Base-by-base conservation (phyloP, 2,888 invertebrate species). In the Homarus gammarus region DNA sequence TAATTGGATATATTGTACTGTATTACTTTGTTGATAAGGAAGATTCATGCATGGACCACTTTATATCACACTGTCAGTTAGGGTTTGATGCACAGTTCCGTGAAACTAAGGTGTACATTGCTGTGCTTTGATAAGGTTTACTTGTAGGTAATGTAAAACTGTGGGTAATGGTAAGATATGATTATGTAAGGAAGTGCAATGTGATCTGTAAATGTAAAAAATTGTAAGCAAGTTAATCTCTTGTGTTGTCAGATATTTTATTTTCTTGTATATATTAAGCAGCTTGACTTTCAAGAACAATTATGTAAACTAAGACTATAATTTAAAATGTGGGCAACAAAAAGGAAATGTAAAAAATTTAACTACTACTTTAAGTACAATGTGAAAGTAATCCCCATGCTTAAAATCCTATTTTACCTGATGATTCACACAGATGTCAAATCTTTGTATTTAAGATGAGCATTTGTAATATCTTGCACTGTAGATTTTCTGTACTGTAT, bases 251-350 rank as follows among this genome's bases (percentile, higher is more conserved):
- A 75, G 18, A 49, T 22, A 44, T 75, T 75, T 27, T 73, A 22
- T 73, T 73, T 73, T 73, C n/a, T 40, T 44, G 75, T 75, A 75
- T 49, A 75, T 44, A 75, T 75, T 33, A 70, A n/a, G n/a, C n/a
- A 70, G 36, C 70, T 70, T 70, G 44, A 44, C 44, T 44, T 40
- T 40, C 44, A 75, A 44, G 44, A 75, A 27, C 27, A 27, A 44
- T 27, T 73, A 15, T 73, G 70, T 70, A 70, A 70, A 36, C 44
- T 40, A 75, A 75, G 40, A n/a, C 44, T 44, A 44, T 40, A 40
- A 49, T 75, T 75, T 75, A n/a, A 44, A 36, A n/a, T 75, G 49
- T 75, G 75, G 44, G 49, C 31, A 82, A 82, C 38, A 38, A 82
- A 68, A 68, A 31, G 40, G 31, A 68, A 70, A 27, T 40, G 33